Conservation (phyloP, 2,888 invertebrate genomes). For the Nymphalis polychloros region DNA sequence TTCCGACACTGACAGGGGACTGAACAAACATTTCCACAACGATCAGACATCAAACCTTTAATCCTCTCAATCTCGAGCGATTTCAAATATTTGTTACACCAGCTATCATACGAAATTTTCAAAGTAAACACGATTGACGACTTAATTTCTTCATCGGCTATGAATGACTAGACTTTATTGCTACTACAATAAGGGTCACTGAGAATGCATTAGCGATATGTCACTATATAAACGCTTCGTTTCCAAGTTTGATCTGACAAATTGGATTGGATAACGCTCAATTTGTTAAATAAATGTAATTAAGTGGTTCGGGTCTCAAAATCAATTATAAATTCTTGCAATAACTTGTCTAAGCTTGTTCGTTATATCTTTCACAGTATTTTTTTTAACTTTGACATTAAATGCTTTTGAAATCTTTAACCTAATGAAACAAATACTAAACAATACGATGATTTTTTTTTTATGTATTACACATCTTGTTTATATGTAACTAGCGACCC, state of each 20-base stretch:
- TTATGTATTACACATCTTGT: too few relatives aligned
- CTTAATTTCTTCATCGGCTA: neutral
- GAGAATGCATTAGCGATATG: neutral
- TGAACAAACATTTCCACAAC: neutral
- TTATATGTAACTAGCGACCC: too few relatives aligned
- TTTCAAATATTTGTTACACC: constrained; percentile 15
- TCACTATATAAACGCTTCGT: constrained; percentile 6
- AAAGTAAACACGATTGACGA: constrained; percentile 12
- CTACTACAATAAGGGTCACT: neutral
- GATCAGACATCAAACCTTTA: constrained; percentile 4
- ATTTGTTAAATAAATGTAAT: constrained; percentile 27
- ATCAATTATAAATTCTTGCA: constrained; percentile 10
- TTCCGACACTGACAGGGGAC: neutral
- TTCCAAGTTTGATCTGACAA: constrained; percentile 20
- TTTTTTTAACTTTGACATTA: neutral
- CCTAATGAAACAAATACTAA: too few relatives aligned
- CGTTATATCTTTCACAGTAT: neutral
- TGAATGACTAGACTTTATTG: neutral
- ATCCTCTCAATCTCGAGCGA: constrained; percentile 1
- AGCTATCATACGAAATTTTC: constrained; percentile 23
- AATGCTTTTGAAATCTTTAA: neutral
- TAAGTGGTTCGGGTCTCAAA: constrained; percentile 9
- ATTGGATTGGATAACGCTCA: constrained; percentile 24
- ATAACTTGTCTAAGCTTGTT: constrained; percentile 6
- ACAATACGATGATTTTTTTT: too few relatives aligned